Conservation (phyloP, 2,797 vertebrate species). For the Fistularia commersonii region DNA sequence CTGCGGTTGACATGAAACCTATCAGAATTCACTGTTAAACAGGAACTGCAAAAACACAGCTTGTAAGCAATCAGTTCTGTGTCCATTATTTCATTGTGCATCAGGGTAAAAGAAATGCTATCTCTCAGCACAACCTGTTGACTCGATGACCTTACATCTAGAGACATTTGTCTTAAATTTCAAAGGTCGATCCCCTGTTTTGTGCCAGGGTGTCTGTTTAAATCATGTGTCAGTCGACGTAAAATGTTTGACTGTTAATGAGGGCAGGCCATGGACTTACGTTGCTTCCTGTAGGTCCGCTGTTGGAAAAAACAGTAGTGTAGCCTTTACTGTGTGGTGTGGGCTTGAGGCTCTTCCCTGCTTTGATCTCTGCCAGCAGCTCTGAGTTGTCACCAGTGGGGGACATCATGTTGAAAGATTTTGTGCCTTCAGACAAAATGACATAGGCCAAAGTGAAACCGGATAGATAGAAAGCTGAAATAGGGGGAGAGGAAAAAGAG, state of each 20-base stretch:
- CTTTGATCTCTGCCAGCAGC: conserved; percentile 97
- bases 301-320: conserved; percentile 89
- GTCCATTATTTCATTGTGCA: too few relatives aligned
- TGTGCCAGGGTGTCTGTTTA: too few relatives aligned
- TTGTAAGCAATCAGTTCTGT: too few relatives aligned
- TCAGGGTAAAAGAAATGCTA: too few relatives aligned
- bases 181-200: too few relatives aligned
- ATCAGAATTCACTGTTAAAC: too few relatives aligned
- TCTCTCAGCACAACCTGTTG: too few relatives aligned
- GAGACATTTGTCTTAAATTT: too few relatives aligned
- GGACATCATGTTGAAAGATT: conserved; percentile 99
- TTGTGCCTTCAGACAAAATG: conserved; percentile 82
- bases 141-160: too few relatives aligned
- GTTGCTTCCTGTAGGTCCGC: conserved; percentile 73
- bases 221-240: background rate
- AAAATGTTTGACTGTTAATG: too few relatives aligned
- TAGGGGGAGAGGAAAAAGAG: conserved; percentile 30
- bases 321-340: conserved; percentile 93
- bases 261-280: conserved; percentile 53
- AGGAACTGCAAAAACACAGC: too few relatives aligned
- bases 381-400: conserved; percentile 96
- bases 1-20: too few relatives aligned
- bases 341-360: conserved; percentile 93
- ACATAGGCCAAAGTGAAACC: conserved; percentile 54
- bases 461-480: conserved; percentile 34